A percentile compares a stretch with the other conserved stretches of the same genome.
Conservation (phyloP, 2,888 invertebrate genomes). For the Ormyrus thymus region DNA sequence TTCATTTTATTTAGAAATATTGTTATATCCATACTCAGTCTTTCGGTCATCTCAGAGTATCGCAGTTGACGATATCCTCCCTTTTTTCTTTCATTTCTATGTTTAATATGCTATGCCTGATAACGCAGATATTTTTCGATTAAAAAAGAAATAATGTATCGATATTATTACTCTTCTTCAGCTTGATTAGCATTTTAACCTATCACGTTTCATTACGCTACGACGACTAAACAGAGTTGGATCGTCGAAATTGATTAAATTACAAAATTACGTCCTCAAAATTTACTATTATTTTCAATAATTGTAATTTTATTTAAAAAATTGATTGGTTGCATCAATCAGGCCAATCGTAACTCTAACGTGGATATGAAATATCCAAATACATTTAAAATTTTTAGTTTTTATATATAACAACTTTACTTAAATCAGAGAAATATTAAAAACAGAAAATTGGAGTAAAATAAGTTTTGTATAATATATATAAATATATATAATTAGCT, state of each 20-base stretch:
- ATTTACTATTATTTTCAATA: conserved; percentile 51
- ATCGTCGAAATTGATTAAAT: conserved; percentile 34
- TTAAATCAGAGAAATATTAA: conserved; percentile 31
- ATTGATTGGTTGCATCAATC: conserved; percentile 34
- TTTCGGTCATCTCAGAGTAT: conserved; percentile 50
- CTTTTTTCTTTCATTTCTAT: conserved; percentile 38
- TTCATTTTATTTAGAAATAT: conserved; percentile 40
- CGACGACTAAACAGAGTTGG: conserved; percentile 51
- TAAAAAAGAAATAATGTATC: conserved; percentile 40
- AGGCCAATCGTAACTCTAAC: conserved; percentile 30
- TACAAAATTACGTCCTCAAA: conserved; percentile 25
- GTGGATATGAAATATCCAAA: conserved; percentile 39
- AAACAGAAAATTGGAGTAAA: conserved; percentile 24
- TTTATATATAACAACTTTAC: conserved; percentile 46
- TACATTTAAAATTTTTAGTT: conserved; percentile 38
- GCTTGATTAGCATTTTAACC: conserved; percentile 42
- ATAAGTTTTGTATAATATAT: conserved; percentile 14
- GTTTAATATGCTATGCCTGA: conserved; percentile 37
- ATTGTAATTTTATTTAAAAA: conserved; percentile 54
- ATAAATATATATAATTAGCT: background rate
- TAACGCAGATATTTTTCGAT: conserved; percentile 16
- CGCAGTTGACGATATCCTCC: conserved; percentile 41
- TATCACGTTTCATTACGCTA: conserved; percentile 41
- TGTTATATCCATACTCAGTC: conserved; percentile 55
- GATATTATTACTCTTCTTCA: conserved; percentile 33